Evolutionary conservation across 2,888 invertebrate genomes (phyloP).

Genomic region (Lagria hirta): DNA sequence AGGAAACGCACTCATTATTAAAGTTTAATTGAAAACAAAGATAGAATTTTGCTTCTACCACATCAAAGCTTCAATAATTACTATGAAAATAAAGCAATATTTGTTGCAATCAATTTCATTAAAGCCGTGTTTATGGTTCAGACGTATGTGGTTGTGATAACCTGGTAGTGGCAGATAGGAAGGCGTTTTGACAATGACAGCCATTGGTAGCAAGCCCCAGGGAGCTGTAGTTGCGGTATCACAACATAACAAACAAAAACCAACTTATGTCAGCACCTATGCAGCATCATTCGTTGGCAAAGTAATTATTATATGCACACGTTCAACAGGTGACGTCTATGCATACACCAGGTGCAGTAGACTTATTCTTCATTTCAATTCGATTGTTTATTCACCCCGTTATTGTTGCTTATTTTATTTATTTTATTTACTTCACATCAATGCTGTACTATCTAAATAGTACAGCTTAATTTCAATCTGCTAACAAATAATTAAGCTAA

Average conservation of each 20-base stretch:
- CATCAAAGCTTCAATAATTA: too few relatives aligned
- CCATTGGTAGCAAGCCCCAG: conserved; percentile 16
- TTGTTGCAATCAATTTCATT: not conserved
- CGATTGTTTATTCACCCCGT: too few relatives aligned
- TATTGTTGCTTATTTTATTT: too few relatives aligned
- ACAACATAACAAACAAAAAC: conserved; percentile 26
- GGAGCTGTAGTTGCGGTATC: conserved; percentile 20
- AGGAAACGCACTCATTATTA: too few relatives aligned
- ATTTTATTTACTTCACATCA: too few relatives aligned
- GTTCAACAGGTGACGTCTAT: conserved; percentile 22
- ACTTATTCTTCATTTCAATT: conserved; percentile 6
- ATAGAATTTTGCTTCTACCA: too few relatives aligned
- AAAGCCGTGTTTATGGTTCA: conserved; percentile 1
- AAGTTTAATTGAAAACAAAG: too few relatives aligned
- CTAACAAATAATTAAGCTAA: too few relatives aligned
- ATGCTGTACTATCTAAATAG: too few relatives aligned
- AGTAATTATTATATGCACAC: conserved; percentile 24
- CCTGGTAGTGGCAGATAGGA: conserved; percentile 19
- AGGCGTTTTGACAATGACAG: conserved; percentile 25
- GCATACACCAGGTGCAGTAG: conserved; percentile 17
- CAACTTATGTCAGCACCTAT: conserved; percentile 25
- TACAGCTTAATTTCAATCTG: too few relatives aligned
- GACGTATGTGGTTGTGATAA: conserved; percentile 14
- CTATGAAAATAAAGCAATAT: too few relatives aligned
- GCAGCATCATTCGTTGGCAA: conserved; percentile 14